Conservation (phyloP, 1,140 invertebrate genomes). For the Drosophila sulfurigaster region DNA sequence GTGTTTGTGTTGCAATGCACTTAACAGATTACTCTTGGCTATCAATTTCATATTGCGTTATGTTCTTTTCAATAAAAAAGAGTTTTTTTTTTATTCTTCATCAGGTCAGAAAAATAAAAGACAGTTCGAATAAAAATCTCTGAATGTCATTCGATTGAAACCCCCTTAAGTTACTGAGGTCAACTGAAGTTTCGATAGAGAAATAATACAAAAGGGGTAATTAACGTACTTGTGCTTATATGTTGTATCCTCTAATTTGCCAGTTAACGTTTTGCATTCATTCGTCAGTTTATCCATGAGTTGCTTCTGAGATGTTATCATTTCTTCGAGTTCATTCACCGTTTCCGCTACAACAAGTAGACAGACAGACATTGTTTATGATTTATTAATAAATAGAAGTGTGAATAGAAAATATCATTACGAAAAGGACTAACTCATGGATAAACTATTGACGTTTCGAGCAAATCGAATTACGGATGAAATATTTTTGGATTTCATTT, state of each 20-base stretch:
- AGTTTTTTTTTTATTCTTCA: background rate
- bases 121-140: no score
- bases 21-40: constrained; percentile 30
- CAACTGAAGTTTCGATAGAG: background rate
- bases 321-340: constrained; percentile 92
- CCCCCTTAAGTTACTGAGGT: constrained; percentile 8
- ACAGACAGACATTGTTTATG: constrained; percentile 64
- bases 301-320: constrained; percentile 94
- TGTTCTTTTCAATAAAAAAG: constrained; percentile 18
- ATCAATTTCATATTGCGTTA: constrained; percentile 76
- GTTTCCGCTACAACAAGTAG: constrained; percentile 90
- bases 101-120: background rate
- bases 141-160: background rate
- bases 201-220: constrained; percentile 44
- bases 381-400: constrained; percentile 56
- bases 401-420: constrained; percentile 41
- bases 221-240: constrained; percentile 91
- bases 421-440: constrained; percentile 86
- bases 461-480: constrained; percentile 15
- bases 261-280: constrained; percentile 93
- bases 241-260: constrained; percentile 93
- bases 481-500: constrained; percentile 29
- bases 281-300: constrained; percentile 94
- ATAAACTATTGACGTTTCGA: constrained; percentile 87
- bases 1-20: constrained; percentile 35